These are phyloP conservation scores for Poecilia picta DNA, from an alignment of 2,797 vertebrate species.

Conservation along the genomic window DNA sequence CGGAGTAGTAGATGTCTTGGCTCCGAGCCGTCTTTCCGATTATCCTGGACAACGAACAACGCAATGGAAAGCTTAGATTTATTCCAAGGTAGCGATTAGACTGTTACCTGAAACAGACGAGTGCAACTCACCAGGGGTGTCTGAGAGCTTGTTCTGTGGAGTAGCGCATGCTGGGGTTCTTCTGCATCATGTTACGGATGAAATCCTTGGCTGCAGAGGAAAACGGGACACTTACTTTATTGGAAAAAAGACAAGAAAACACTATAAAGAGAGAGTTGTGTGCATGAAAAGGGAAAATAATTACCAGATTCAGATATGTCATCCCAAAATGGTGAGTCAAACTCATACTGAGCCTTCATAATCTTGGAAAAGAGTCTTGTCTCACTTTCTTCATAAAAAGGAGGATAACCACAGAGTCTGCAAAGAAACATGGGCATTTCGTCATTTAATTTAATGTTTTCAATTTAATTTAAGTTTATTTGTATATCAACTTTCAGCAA, in stretches of 20 bases:
- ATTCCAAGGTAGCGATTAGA: conserved; percentile 22
- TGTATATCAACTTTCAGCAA: too few species aligned
- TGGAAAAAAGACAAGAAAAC: background rate
- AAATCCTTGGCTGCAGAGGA: conserved; percentile 91
- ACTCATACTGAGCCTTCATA: conserved; percentile 96
- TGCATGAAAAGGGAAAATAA: background rate
- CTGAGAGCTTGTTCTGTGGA: conserved; percentile 89
- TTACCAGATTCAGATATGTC: conserved; percentile 96
- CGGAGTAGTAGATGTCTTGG: conserved; percentile 94
- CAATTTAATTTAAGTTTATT: too few species aligned
- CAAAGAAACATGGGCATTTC: background rate
- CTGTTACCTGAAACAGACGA: background rate
- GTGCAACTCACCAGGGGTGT: conserved; percentile 91
- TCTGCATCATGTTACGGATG: conserved; percentile 94
- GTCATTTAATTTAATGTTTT: background rate
- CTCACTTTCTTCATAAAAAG: conserved; percentile 96
- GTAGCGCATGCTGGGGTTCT: conserved; percentile 88
- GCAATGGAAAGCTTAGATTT: conserved; percentile 21
- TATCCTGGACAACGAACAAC: conserved; percentile 83
- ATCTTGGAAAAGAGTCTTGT: conserved; percentile 96
- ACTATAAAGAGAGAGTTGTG: background rate
- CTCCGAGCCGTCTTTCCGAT: conserved; percentile 92
- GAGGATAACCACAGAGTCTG: conserved; percentile 96
- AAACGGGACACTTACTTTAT: conserved; percentile 3
- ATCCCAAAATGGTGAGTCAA: conserved; percentile 98